These are phyloP conservation scores for Zaprionus camerounensis DNA, from an alignment of 1,140 invertebrate species.

Conservation along the genomic window DNA sequence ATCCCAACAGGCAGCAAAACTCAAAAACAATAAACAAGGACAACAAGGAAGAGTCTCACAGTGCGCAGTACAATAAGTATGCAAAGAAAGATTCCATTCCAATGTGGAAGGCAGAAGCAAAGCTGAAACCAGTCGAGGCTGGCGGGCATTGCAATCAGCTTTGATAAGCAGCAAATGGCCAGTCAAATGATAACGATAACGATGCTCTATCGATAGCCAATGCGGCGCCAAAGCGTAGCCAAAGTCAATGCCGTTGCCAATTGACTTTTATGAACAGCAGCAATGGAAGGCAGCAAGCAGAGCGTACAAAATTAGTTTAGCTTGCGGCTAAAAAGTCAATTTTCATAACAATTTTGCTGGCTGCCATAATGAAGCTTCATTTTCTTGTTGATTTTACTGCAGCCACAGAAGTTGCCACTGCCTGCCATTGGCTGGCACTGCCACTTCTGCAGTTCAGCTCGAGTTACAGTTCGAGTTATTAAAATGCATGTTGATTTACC, in stretches of 20 bases:
- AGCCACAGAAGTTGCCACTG: constrained; percentile 9
- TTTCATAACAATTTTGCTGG: constrained; percentile 77
- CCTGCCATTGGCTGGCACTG: not conserved
- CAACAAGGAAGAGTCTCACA: constrained; percentile 14
- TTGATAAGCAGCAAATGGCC: constrained; percentile 80
- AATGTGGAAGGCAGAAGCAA: not conserved
- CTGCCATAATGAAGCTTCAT: constrained; percentile 74
- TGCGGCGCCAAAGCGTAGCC: constrained; percentile 20
- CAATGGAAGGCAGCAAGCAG: constrained; percentile 21
- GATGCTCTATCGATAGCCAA: constrained; percentile 36
- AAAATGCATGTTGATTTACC: constrained; percentile 70
- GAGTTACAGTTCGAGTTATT: constrained; percentile 39
- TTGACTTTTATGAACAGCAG: constrained; percentile 59
- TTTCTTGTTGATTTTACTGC: constrained; percentile 67
- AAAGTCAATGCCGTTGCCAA: constrained; percentile 52
- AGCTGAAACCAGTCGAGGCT: constrained; percentile 34
- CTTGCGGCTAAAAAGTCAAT: constrained; percentile 74
- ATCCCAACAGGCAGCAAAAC: constrained; percentile 22
- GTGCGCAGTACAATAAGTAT: constrained; percentile 58
- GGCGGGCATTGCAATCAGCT: constrained; percentile 75
- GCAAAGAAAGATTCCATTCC: constrained; percentile 24
- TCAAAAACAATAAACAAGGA: constrained; percentile 68
- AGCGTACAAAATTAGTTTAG: constrained; percentile 75
- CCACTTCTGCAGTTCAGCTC: not conserved
- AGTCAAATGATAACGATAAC: constrained; percentile 81